Evolutionary conservation across 2,888 invertebrate species (phyloP), one percentile per base, ranked within the genome.

Genomic region (Macrophya alboannulata): DNA sequence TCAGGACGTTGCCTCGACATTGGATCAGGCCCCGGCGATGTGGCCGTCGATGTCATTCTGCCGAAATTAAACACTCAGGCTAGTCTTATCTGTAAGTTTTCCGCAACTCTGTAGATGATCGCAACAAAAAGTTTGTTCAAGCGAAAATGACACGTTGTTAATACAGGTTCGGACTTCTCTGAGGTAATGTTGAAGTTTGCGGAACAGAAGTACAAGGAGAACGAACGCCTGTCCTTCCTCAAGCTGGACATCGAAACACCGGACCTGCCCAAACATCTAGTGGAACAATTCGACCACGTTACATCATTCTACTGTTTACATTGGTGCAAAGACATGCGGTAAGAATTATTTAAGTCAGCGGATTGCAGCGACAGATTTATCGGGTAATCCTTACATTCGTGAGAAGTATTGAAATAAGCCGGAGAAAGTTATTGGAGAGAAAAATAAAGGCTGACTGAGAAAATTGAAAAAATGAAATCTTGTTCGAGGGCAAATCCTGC

Each of bases 251-350:
- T 97, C 65, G 93, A 94, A 74, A 93, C 95, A 0, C 92, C 94
- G 0, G 91, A 94, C 31, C 87, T 96, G 77, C 95, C 95, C 0
- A 91, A 92, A 0, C 93, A 95, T 37, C 89, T 95, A 76, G 90
- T 93, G n/a, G 94, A 93, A 83, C 90, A 93, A 45, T 97, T 96
- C 90, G 95, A 96, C 90, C 96, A 97, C 90, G 95, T 95, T 0
- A 96, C 97, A 84, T 97, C 97, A 0, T 97, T 97, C 91, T 97
- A 97, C 91, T 96, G 97, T 86, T 94, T 98, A 5, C 97, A 97
- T 90, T 97, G 97, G 97, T 95, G 97, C 48, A 95, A 95, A 88
- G 95, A 97, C 90, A 96, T 96, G 92, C 95, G 95, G 96, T 97
- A 94, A 94, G 55, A 72, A 8, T 21, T 37, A 25, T 12, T 74